These are phyloP conservation scores for Drosophila equinoxialis DNA, from an alignment of 1,140 invertebrate genomes.

Conservation along the genomic window DNA sequence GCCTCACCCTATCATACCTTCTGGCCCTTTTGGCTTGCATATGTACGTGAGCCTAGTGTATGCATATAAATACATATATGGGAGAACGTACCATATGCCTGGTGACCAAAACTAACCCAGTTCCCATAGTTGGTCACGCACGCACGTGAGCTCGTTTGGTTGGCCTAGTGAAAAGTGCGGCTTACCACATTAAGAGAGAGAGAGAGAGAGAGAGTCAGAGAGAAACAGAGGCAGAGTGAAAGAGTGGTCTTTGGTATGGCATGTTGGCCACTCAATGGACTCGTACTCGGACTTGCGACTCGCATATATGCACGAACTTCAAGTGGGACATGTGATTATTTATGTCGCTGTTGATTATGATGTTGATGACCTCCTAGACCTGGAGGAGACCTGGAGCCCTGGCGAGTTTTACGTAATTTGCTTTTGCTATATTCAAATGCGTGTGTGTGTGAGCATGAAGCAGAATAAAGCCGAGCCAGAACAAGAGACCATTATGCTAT, in stretches of 20 bases:
- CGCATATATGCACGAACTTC: slow-evolving; percentile 54
- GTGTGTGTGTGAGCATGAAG: neutral
- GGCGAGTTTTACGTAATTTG: slow-evolving; percentile 41
- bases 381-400: slow-evolving; percentile 15
- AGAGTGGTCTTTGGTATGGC: slow-evolving; percentile 25
- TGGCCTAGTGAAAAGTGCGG: slow-evolving; percentile 44
- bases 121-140: slow-evolving; percentile 40
- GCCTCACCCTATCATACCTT: neutral
- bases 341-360: slow-evolving; percentile 68
- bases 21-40: neutral
- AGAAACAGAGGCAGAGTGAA: slow-evolving; percentile 29
- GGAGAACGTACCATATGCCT: slow-evolving; percentile 3
- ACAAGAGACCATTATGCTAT: slow-evolving; percentile 34
- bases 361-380: slow-evolving; percentile 55
- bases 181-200: slow-evolving; percentile 29
- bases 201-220: slow-evolving; percentile 16
- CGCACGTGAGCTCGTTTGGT: slow-evolving; percentile 63
- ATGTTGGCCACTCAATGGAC: slow-evolving; percentile 49
- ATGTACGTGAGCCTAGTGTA: slow-evolving; percentile 36
- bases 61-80: slow-evolving; percentile 4
- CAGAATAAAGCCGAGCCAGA: slow-evolving; percentile 9
- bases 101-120: slow-evolving; percentile 48
- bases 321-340: slow-evolving; percentile 68
- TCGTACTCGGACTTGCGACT: slow-evolving; percentile 29
- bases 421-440: slow-evolving; percentile 13